Evolutionary conservation across 1,140 invertebrate genomes (phyloP).

Genomic region (Bombus difficillimus): DNA sequence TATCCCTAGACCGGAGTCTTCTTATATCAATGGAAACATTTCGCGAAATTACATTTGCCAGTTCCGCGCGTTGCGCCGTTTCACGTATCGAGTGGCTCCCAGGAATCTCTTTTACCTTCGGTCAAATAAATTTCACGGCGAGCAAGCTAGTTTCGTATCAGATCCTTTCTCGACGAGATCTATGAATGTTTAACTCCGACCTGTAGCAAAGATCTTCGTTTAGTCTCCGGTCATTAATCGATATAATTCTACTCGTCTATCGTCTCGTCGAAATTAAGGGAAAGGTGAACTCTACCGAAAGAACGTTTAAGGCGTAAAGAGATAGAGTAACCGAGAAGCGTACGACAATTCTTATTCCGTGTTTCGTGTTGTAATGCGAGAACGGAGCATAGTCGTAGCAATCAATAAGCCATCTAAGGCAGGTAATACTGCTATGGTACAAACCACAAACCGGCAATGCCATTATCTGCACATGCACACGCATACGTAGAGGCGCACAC

Average conservation of each 20-base stretch:
- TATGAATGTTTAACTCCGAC: neutral
- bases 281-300: neutral
- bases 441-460: conserved; percentile 68
- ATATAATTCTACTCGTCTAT: neutral
- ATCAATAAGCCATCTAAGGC: conserved; percentile 73
- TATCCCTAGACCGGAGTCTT: conserved; percentile 59
- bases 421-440: conserved; percentile 61
- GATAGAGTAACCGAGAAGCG: neutral
- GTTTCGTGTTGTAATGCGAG: conserved; percentile 58
- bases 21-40: conserved; percentile 78
- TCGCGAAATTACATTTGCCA: conserved; percentile 75
- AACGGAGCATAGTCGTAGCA: conserved; percentile 54
- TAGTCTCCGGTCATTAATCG: neutral
- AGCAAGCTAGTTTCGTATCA: conserved; percentile 17
- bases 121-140: conserved; percentile 28
- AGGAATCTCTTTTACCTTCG: neutral
- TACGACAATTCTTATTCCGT: conserved; percentile 39
- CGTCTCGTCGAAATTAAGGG: neutral
- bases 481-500: neutral
- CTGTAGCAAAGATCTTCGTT: neutral
- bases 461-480: conserved; percentile 57
- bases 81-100: conserved; percentile 47
- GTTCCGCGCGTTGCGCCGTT: conserved; percentile 51
- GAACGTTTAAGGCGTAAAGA: neutral
- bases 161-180: neutral